A percentile compares a stretch with the other conserved stretches of the same genome.
Evolutionary conservation across 2,113 vertebrate species (phyloP).

Genomic region (Stercorarius parasiticus): DNA sequence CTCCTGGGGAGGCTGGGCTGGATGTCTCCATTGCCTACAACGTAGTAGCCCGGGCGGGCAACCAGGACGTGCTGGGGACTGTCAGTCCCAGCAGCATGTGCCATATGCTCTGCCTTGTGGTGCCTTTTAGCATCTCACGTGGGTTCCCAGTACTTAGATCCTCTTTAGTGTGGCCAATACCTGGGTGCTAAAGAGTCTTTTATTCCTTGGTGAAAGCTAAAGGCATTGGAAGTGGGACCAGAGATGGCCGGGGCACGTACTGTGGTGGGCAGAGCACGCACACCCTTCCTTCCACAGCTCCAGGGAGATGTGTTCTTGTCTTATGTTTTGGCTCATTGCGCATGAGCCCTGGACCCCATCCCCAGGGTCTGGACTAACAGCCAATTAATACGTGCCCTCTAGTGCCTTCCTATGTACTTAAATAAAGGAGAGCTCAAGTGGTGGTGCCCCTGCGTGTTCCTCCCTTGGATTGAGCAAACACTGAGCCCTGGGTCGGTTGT

Average conservation of each 20-base stretch:
- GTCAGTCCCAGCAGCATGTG: rapidly evolving
- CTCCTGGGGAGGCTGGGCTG: neutral
- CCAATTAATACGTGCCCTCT: neutral
- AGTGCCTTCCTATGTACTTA: neutral
- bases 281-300: neutral
- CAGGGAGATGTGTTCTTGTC: neutral
- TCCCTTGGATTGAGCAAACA: neutral
- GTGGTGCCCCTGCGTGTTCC: neutral
- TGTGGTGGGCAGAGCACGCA: neutral
- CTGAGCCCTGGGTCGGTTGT: neutral
- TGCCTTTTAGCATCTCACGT: neutral
- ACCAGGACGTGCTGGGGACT: neutral
- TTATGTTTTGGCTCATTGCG: neutral
- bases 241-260: neutral
- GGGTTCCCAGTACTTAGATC: neutral
- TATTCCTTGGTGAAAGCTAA: neutral
- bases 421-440: neutral
- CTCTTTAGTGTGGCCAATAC: neutral
- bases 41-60: neutral
- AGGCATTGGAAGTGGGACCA: neutral
- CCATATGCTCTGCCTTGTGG: neutral
- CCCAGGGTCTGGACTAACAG: neutral
- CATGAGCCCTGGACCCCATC: neutral
- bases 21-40: rapidly evolving
- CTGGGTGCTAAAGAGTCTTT: neutral